Evolutionary conservation across 1,140 invertebrate species (phyloP), one percentile per base, ranked within the genome.

Genomic region (Sinella curviseta): DNA sequence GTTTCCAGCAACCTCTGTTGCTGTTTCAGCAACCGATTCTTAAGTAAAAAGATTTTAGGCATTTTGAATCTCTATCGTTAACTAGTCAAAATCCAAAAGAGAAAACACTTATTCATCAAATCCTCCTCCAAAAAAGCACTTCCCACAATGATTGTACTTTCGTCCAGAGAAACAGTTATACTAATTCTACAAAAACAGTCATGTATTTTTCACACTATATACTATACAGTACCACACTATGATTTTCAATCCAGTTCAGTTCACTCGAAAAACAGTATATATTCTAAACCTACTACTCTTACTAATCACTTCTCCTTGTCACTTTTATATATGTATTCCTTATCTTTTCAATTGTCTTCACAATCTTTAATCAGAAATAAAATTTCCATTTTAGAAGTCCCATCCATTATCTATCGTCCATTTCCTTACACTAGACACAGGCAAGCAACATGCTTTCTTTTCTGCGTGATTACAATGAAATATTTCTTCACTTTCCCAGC

Each of bases 1-100:
- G 92, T 90, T 85, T 94, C 94, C 85, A 93, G 88, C 84, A 95
- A 87, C 77, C 92, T 90, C 84, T 93, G 89, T 88, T 95, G 94
- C 90, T 95, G 94, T 91, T 94, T 93, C 83, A 94, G 93, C 89
- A 95, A 89, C 84, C 94, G 90, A 86, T 95, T 94, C 87, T 95
- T 95, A 84, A 95, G 94, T 81, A 94, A 87, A 87, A 95, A 95
- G 86, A 95, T 95, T 89, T 95, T 95, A 88, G 94, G 94, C 94
- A 95, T 95, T 57, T 76, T 82, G 39, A 48, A 67, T 24, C 60
- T n/a, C n/a, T n/a, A n/a, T n/a, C 70, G 70, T 28, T 74, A 28
- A 12, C 3, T 14, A 26, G 39, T 8, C 39, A 48, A 20, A 48
- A 20, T 48, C 8, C 39, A 48, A 48, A 48, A 48, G 20, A 48